These are phyloP conservation scores for Macrostomum cliftonense DNA, from an alignment of 2,888 invertebrate species.

Conservation along the genomic window DNA sequence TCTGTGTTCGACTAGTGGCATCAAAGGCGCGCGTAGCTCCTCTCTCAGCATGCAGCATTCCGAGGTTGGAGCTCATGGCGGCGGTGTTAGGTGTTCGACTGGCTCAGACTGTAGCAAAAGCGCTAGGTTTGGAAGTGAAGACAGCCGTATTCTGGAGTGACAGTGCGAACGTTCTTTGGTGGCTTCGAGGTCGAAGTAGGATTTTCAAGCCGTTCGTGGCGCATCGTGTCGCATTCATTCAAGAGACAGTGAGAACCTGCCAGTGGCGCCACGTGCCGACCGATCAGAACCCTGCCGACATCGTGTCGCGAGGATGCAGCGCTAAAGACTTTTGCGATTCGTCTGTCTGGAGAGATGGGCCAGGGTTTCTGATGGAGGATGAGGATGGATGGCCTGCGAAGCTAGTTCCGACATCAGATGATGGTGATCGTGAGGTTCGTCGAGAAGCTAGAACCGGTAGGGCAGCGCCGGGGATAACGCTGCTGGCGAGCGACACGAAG, in stretches of 20 bases:
- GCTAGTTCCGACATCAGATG: no score
- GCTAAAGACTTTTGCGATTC: not conserved
- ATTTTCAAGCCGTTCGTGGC: constrained; percentile 9
- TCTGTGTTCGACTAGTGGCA: not conserved
- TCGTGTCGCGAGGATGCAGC: constrained; percentile 1
- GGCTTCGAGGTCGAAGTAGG: constrained; percentile 4
- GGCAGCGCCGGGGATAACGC: no score
- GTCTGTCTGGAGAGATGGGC: constrained; percentile 8
- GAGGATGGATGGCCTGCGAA: not conserved
- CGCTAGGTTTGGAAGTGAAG: not conserved
- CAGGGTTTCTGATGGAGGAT: not conserved
- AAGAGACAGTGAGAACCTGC: constrained; percentile 1
- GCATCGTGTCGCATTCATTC: constrained; percentile 7
- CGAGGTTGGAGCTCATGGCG: constrained; percentile 5
- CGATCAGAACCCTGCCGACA: constrained; percentile 9
- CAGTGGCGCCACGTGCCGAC: constrained; percentile 9
- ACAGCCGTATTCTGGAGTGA: constrained; percentile 7
- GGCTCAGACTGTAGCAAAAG: no score
- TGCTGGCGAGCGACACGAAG: no score
- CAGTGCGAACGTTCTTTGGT: constrained; percentile 8
- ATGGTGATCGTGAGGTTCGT: no score
- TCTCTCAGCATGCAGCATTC: constrained; percentile 4
- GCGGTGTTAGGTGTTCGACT: constrained; percentile 3
- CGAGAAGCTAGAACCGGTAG: no score
- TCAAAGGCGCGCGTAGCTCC: constrained; percentile 8